Conservation (phyloP, 2,888 invertebrate species). For the Pristionchus japonicus region DNA sequence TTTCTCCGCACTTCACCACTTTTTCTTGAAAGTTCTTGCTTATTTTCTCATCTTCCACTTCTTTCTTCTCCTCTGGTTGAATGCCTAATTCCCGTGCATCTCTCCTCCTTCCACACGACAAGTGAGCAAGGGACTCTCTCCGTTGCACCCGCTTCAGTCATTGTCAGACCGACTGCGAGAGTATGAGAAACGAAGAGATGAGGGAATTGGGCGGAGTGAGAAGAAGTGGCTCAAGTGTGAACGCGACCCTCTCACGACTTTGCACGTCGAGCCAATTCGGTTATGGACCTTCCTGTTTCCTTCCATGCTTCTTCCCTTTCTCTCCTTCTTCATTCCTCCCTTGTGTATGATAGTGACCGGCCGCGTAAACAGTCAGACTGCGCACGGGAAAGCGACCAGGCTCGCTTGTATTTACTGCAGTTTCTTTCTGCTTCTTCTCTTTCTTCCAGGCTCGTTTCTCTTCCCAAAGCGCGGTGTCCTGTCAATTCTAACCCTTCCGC, state of each 20-base stretch:
- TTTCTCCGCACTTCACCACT: neutral
- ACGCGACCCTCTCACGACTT: neutral
- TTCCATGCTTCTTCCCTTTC: neutral
- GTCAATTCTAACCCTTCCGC: neutral
- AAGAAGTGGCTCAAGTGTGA: neutral
- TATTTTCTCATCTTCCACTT: neutral
- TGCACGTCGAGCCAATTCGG: neutral
- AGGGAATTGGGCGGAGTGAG: neutral
- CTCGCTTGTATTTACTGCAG: neutral
- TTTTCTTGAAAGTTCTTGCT: neutral
- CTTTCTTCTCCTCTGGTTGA: neutral
- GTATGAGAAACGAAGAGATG: too few relatives aligned
- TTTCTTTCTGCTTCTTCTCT: neutral
- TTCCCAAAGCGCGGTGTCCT: neutral
- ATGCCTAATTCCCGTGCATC: conserved; percentile 20
- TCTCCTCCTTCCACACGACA: neutral
- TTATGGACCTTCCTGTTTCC: neutral
- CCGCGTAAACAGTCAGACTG: neutral
- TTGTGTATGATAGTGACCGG: neutral
- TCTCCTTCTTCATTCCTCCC: too few relatives aligned
- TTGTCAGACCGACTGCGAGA: neutral
- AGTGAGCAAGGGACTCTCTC: neutral
- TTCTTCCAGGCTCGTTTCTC: neutral
- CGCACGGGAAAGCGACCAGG: neutral
- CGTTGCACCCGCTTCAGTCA: neutral